phyloP scores from a whole-genome alignment of 2,797 vertebrate genomes.

The Lepilemur ruficaudatus region DNA sequence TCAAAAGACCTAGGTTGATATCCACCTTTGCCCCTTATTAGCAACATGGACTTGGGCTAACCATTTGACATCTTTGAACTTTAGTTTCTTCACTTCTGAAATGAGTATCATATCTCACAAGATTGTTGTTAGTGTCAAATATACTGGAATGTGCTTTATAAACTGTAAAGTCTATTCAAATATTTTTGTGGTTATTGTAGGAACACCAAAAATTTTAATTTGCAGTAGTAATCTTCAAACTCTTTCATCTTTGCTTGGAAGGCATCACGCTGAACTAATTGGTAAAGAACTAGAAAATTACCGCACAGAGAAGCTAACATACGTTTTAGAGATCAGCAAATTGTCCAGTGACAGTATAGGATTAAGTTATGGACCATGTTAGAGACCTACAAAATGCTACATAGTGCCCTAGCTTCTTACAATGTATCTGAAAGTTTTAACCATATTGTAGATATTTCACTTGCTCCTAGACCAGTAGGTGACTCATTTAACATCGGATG shows the following conservation, averaged over 20 bases:
- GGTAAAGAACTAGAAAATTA: slow-evolving; percentile 8
- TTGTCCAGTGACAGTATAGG: not conserved
- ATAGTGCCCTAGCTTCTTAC: not conserved
- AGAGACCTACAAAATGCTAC: not conserved
- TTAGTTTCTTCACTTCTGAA: not conserved
- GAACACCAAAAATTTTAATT: not conserved
- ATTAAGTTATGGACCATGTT: not conserved
- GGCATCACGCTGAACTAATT: not conserved
- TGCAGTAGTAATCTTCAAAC: slow-evolving; percentile 6
- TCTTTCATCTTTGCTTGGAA: slow-evolving; percentile 24
- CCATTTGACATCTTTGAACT: slow-evolving; percentile 6
- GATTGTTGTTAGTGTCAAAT: not conserved
- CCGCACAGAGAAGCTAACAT: not conserved
- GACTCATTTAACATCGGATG: not conserved
- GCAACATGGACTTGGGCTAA: not conserved
- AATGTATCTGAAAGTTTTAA: not conserved
- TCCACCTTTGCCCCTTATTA: not conserved
- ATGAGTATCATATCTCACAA: not conserved
- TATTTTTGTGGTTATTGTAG: not conserved
- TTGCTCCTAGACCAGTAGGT: not conserved
- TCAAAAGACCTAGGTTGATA: not conserved
- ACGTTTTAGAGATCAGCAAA: slow-evolving; percentile 5
- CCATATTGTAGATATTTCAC: not conserved
- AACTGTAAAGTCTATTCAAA: not conserved
- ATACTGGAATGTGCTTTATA: slow-evolving; percentile 1